Percentiles rank a stretch among this genome's conserved stretches.
Conservation (phyloP, 2,113 vertebrate genomes). For the Perognathus longimembris region DNA sequence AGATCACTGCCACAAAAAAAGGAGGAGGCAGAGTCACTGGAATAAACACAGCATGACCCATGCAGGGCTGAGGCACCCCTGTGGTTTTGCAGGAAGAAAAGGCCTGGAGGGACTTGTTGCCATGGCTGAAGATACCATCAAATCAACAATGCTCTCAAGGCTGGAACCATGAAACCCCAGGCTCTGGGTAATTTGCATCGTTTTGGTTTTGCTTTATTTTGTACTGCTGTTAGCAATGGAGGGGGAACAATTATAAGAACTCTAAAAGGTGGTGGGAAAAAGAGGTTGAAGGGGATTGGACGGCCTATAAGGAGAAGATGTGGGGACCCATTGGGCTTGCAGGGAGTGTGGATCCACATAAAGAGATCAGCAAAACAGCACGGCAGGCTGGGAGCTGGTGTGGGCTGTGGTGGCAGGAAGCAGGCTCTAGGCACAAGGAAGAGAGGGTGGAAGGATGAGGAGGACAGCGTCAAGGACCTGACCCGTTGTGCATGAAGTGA, state of each 20-base stretch:
- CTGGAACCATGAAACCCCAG: background rate
- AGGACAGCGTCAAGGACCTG: background rate
- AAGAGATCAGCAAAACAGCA: background rate
- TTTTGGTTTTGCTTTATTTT: background rate
- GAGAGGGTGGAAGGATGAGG: too few species aligned
- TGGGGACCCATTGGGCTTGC: background rate
- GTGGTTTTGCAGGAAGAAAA: background rate
- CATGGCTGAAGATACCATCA: background rate
- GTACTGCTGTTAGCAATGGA: background rate
- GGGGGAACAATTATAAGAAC: background rate
- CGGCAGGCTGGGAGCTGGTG: background rate
- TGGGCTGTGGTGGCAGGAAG: background rate
- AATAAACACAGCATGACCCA: accelerated
- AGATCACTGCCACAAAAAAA: background rate
- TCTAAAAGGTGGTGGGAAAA: background rate
- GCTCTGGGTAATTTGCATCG: background rate
- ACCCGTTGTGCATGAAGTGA: background rate
- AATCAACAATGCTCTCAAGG: background rate
- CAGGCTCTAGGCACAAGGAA: background rate
- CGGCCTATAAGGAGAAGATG: accelerated
- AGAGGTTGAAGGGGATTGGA: background rate
- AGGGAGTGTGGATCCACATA: background rate
- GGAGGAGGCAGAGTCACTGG: background rate
- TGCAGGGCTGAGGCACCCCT: accelerated
- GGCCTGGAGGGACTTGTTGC: background rate